phyloP scores from a whole-genome alignment of 2,888 invertebrate genomes.

The Acutogordius australiensis region DNA sequence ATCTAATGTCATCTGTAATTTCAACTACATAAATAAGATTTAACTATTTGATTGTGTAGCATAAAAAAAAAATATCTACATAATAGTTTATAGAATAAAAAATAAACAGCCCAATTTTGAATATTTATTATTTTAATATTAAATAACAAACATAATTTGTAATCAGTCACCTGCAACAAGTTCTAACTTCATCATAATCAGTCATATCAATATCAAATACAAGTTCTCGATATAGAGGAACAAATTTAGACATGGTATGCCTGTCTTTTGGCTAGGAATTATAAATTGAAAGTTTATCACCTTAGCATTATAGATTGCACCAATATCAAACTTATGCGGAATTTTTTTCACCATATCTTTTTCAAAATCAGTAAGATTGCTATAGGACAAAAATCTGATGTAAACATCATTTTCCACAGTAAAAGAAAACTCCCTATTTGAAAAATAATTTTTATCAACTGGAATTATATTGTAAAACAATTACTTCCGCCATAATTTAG shows the following conservation, averaged over 20 bases:
- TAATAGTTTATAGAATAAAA: too few relatives aligned
- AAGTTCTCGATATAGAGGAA: constrained; percentile 49
- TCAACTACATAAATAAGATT: too few relatives aligned
- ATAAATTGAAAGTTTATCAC: constrained; percentile 17
- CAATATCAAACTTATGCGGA: constrained; percentile 83
- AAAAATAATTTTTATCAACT: constrained; percentile 26
- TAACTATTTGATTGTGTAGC: too few relatives aligned
- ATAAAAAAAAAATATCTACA: too few relatives aligned
- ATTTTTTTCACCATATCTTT: constrained; percentile 43
- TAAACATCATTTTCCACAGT: constrained; percentile 72
- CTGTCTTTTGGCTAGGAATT: constrained; percentile 31
- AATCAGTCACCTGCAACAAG: constrained; percentile 36
- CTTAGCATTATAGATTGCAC: constrained; percentile 41
- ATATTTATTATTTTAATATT: too few relatives aligned
- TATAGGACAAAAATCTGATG: constrained; percentile 56
- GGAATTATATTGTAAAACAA: constrained; percentile 11
- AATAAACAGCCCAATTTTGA: too few relatives aligned
- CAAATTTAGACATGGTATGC: constrained; percentile 24
- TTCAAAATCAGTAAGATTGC: constrained; percentile 45
- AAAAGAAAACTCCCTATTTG: constrained; percentile 60
- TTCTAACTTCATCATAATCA: constrained; percentile 82
- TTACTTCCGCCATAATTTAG: constrained; percentile 5
- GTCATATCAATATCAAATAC: constrained; percentile 98
- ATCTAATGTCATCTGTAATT: too few relatives aligned
- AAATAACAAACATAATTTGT: too few relatives aligned